Conservation (phyloP, 2,797 vertebrate species). For the Molothrus ater region DNA sequence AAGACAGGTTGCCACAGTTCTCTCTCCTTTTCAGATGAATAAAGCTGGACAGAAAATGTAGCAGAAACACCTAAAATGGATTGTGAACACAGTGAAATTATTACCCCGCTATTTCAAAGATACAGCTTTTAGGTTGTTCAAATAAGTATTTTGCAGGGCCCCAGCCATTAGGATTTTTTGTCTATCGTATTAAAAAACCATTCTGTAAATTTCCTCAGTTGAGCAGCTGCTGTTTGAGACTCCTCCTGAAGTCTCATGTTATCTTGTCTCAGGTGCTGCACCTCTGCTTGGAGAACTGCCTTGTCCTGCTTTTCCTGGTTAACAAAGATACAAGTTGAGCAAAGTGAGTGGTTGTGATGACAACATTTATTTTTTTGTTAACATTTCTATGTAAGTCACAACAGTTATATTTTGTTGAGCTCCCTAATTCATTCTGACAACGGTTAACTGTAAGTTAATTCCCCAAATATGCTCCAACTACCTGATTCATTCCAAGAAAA, state of each 20-base stretch:
- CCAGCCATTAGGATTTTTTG: slow-evolving; percentile 83
- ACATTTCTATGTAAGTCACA: not conserved
- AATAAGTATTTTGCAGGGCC: not conserved
- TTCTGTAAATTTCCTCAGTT: slow-evolving; percentile 96
- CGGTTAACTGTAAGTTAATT: not conserved
- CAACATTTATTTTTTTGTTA: not conserved
- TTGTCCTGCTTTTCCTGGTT: slow-evolving; percentile 96
- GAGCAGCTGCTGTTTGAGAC: slow-evolving; percentile 91
- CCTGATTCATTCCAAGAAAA: not conserved
- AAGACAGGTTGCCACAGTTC: not conserved
- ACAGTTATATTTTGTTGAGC: not conserved
- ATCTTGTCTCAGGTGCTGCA: slow-evolving; percentile 94
- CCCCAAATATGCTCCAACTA: not conserved
- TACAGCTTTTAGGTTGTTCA: slow-evolving; percentile 14
- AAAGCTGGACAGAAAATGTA: slow-evolving; percentile 52
- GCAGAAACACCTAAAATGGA: slow-evolving; percentile 67
- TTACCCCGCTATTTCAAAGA: slow-evolving; percentile 62
- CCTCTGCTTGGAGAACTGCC: slow-evolving; percentile 92
- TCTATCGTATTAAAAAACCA: slow-evolving; percentile 96
- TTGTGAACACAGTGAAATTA: slow-evolving; percentile 71
- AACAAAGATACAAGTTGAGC: slow-evolving; percentile 52
- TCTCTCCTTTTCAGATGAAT: slow-evolving; percentile 49
- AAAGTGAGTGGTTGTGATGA: not conserved
- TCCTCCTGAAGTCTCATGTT: slow-evolving; percentile 97
- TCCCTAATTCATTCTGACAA: not conserved